Base-by-base conservation (phyloP, 37 sponge, comb jelly and placozoan genomes). In the Chondrilla cf. caribensis region DNA sequence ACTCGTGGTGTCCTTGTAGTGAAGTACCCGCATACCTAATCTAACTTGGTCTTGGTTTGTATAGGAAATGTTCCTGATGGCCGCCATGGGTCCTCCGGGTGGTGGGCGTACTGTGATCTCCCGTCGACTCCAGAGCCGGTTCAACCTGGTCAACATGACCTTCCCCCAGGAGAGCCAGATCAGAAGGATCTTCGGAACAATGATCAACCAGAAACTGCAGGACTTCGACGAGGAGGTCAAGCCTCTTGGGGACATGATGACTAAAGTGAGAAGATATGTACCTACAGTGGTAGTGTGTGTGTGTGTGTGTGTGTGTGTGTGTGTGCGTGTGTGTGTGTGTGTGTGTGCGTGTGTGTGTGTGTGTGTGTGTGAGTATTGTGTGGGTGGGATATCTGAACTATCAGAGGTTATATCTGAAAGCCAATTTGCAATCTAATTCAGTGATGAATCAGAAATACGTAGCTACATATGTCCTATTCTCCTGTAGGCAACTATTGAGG, bases 161-260 rank as follows among this genome's bases (percentile, higher is more conserved):
- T 98, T 98, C 77, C 99, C 99, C 9, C 93, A 91, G 72, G 99
- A 93, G 87, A 93, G 94, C 60, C 96, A 98, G 83, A 98, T 98
- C 79, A 89, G 86, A 72, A 86, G 96, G 32, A 98, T 98, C 32
- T 98, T 93, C 86, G 99, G 99, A 9, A 96, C 99, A 2, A 95
- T 98, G 99, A 98, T 98, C 78, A 92, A 84, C 60, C 99, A 98
- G 89, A 98, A 98, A 88, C 81, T 98, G 72, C 99, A 98, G 76
- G 99, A 98, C 79, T 98, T 98, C 87, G 99, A 98, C 24, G 99
- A 98, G 70, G 99, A 98, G 70, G 94, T 98, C 58, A 98, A 98
- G 78, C 96, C 99, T 17, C 79, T 98, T 0, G 99, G 92, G 28
- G 93, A 89, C 60, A 80, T 91, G 70, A 98, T 96, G 90, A 96